Conservation (phyloP, 1,140 invertebrate species). For the Belonocnema kinseyi region DNA sequence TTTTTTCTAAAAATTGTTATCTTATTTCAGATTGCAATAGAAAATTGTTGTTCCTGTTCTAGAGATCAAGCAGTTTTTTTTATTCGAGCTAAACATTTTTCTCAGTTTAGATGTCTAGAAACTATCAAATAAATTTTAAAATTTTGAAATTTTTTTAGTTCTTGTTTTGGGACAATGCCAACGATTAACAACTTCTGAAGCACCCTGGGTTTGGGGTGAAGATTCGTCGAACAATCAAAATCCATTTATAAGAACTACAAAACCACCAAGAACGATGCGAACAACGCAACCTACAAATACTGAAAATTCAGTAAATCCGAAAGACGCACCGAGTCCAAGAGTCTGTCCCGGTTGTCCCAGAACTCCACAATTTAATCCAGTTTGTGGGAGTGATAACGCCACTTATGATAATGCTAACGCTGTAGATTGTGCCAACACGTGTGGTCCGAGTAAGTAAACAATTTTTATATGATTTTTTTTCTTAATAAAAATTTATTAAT, state of each 20-base stretch:
- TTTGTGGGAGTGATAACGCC: slow-evolving; percentile 55
- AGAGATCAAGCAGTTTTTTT: too few species aligned
- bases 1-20: too few species aligned
- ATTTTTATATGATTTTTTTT: not conserved
- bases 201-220: slow-evolving; percentile 12
- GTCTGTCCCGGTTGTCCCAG: slow-evolving; percentile 9
- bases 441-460: slow-evolving; percentile 54
- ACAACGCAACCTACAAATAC: not conserved
- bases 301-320: not conserved
- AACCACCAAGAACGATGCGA: not conserved
- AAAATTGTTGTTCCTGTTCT: too few species aligned
- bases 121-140: too few species aligned
- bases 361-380: slow-evolving; percentile 49
- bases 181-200: not conserved
- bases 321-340: not conserved
- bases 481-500: not conserved
- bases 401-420: slow-evolving; percentile 53
- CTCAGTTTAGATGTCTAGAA: too few species aligned
- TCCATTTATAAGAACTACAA: not conserved
- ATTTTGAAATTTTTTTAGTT: not conserved
- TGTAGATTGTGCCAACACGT: slow-evolving; percentile 51
- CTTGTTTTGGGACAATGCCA: slow-evolving; percentile 10
- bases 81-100: too few species aligned
- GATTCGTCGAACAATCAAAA: not conserved
- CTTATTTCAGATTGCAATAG: too few species aligned